Percentiles rank a stretch among this genome's conserved stretches.
phyloP scores from a whole-genome alignment of 1,140 invertebrate species.

The Adoxophyes honmai region DNA sequence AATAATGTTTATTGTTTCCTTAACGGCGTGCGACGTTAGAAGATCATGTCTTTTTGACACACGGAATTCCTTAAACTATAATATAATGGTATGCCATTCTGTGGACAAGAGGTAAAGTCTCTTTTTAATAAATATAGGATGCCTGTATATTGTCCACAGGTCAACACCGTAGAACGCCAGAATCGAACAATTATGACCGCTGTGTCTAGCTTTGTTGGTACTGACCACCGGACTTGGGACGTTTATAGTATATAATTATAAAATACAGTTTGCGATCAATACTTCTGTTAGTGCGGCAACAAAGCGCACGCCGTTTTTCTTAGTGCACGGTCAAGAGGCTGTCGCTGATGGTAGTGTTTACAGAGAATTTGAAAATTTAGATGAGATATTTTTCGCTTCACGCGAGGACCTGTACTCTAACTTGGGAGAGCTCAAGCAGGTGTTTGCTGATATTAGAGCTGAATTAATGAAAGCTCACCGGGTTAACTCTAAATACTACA shows the following conservation, averaged over 20 bases:
- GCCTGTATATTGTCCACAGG: constrained; percentile 56
- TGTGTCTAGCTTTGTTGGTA: constrained; percentile 35
- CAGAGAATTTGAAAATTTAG: not conserved
- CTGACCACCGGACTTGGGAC: constrained; percentile 50
- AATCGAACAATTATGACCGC: constrained; percentile 54
- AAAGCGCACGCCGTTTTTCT: not conserved
- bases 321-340: constrained; percentile 4
- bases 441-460: not conserved
- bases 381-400: not conserved
- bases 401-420: not conserved
- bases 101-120: constrained; percentile 14
- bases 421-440: not conserved
- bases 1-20: constrained; percentile 15
- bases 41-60: not conserved
- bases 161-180: constrained; percentile 54
- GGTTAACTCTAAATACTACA: not conserved
- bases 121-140: constrained; percentile 8
- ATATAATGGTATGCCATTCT: constrained; percentile 62
- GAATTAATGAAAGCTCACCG: not conserved
- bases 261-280: constrained; percentile 38
- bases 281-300: constrained; percentile 18
- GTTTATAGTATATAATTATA: constrained; percentile 24
- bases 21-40: not conserved
- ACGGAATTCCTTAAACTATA: constrained; percentile 13
- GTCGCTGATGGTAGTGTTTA: not conserved